Evolutionary conservation across 2,888 invertebrate species (phyloP), one percentile per base, ranked within the genome.

Genomic region (Apamea epomidion): DNA sequence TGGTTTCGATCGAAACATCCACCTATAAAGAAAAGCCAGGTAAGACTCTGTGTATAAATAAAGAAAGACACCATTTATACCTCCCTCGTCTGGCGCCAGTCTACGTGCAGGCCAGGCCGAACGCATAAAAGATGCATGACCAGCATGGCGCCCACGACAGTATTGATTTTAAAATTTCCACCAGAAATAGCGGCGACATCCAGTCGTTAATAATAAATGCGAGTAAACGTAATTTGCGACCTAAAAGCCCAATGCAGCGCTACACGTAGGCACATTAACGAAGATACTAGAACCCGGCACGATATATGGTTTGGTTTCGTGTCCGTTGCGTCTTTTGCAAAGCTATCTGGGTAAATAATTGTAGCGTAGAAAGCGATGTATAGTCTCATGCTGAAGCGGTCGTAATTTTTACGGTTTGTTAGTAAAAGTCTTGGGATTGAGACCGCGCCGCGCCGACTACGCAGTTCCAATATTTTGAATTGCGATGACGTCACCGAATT

Each of bases 391-490:
- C 10, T 48, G 32, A 68, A 76, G 37, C 42, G 2, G 4, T 73
- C 58, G 64, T 72, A 14, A 25, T 32, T 67, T 85, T 78, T 42
- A 75, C 21, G 29, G 18, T 74, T 54, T 87, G 10, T 51, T 58
- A 21, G 42, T 85, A 62, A 64, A 51, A 54, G 74, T 79, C 45
- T 74, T 51, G 68, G 48, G 32, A 72, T 75, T 64, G 12, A 64
- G 76, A 81, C 42, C 73, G 60, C 60, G 71, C 29, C 69, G 78
- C 73, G 68, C 69, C 60, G 74, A 87, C 86, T 90, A 80, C 90
- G 90, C 90, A 90, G 90, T 90, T 85, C 69, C 74, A 80, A 79
- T 85, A 80, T 88, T 85, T 87, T 75, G 75, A 76, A 87, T 72
- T 25, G 60, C 58, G 62, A 54, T 88, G 84, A 86, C 90, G 84